phyloP scores from a whole-genome alignment of 2,888 invertebrate species.

The Ceriagrion tenellum region DNA sequence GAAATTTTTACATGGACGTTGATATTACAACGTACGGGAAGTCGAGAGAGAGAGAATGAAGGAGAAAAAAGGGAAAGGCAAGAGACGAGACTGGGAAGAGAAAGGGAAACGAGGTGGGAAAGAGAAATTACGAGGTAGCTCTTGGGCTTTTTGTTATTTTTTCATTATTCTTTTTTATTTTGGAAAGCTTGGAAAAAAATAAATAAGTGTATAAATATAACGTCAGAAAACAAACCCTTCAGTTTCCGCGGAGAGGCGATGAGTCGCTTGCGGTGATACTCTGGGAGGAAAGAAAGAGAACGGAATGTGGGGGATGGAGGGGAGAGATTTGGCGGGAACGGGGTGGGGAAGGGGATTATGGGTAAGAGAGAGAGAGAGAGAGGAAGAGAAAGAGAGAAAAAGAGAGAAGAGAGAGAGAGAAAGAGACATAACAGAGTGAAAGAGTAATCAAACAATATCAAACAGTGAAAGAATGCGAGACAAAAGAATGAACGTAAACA shows the following conservation, averaged over 20 bases:
- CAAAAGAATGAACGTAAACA: constrained; percentile 47
- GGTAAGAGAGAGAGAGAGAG: constrained; percentile 48
- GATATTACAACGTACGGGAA: not conserved
- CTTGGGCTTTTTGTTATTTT: constrained; percentile 37
- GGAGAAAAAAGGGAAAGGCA: constrained; percentile 46
- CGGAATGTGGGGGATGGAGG: not conserved
- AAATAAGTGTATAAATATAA: constrained; percentile 19
- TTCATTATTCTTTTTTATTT: not conserved
- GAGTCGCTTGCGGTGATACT: constrained; percentile 34
- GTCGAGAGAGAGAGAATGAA: constrained; percentile 10
- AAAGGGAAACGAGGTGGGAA: constrained; percentile 20
- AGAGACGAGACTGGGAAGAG: constrained; percentile 40
- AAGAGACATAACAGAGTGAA: constrained; percentile 44
- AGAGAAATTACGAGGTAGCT: constrained; percentile 9
- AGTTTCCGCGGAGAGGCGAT: constrained; percentile 60
- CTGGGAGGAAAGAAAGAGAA: constrained; percentile 25
- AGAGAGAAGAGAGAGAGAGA: not conserved
- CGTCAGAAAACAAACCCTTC: constrained; percentile 59
- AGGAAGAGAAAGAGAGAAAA: not conserved
- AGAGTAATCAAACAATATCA: constrained; percentile 21
- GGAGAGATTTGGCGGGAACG: not conserved
- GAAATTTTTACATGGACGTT: not conserved
- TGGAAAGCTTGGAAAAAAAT: constrained; percentile 40
- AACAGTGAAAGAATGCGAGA: constrained; percentile 25
- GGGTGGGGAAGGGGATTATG: constrained; percentile 15